Percentiles rank a stretch among this genome's conserved stretches.
Evolutionary conservation across 2,113 vertebrate species (phyloP).

Genomic region (Hippopotamus amphibius): DNA sequence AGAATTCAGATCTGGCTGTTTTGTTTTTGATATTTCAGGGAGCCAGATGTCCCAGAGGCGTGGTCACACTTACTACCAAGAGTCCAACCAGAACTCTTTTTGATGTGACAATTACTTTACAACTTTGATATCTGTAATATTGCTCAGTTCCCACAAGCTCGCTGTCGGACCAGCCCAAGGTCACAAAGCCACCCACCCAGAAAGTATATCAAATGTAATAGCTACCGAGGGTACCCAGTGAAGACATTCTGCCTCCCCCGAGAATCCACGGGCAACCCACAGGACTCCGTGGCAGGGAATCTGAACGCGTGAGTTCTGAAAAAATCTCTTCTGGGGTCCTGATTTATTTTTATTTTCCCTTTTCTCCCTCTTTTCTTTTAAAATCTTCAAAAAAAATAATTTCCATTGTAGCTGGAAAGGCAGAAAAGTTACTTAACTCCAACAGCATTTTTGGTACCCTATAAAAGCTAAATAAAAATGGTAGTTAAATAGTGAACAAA

Average conservation of each 20-base stretch:
- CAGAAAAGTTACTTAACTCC: slow-evolving; percentile 58
- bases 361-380: not conserved
- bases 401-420: slow-evolving; percentile 68
- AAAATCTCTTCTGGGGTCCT: not conserved
- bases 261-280: fast-evolving
- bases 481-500: slow-evolving; percentile 74
- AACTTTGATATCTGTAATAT: not conserved
- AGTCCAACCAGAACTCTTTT: not conserved
- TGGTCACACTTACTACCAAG: not conserved
- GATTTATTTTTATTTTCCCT: not conserved
- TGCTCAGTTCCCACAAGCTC: not conserved
- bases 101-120: not conserved
- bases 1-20: not conserved
- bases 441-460: slow-evolving; percentile 68
- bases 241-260: not conserved
- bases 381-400: slow-evolving; percentile 54
- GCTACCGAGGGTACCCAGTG: fast-evolving
- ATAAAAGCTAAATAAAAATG: slow-evolving; percentile 84
- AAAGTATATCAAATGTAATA: not conserved
- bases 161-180: not conserved
- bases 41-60: not conserved
- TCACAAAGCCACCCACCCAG: not conserved
- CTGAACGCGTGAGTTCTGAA: not conserved
- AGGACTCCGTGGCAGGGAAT: not conserved
- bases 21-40: not conserved